Evolutionary conservation across 2,113 vertebrate species (phyloP).

Genomic region (Cariama cristata): DNA sequence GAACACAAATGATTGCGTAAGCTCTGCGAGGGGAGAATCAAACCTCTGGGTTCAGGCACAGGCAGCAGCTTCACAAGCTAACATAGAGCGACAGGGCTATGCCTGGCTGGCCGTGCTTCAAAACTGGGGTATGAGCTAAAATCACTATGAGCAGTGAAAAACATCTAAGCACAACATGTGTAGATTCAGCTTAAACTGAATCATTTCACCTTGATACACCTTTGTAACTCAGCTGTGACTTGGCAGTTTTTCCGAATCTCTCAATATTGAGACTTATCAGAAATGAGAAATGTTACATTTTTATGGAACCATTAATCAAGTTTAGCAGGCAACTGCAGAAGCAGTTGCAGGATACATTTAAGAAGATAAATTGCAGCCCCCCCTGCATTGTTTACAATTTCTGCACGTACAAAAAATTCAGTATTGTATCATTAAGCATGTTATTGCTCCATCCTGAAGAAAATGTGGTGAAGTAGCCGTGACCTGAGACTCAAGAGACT

Average conservation of each 20-base stretch:
- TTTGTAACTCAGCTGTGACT: not conserved
- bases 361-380: not conserved
- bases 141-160: not conserved
- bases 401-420: not conserved
- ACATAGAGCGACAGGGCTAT: not conserved
- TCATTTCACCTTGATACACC: not conserved
- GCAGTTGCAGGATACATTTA: not conserved
- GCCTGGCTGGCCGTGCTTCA: not conserved
- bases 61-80: not conserved
- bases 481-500: slow-evolving; percentile 29
- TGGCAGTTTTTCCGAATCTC: not conserved
- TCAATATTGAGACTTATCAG: not conserved
- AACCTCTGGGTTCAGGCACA: not conserved
- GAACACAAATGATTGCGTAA: not conserved
- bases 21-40: not conserved
- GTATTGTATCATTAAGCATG: not conserved
- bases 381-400: not conserved
- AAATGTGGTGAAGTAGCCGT: slow-evolving; percentile 29
- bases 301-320: not conserved
- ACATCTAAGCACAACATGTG: no score
- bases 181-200: not conserved
- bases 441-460: slow-evolving; percentile 25
- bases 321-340: not conserved
- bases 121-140: not conserved
- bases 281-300: not conserved